Evolutionary conservation across 2,888 invertebrate genomes (phyloP), one percentile per base, ranked within the genome.

Genomic region (Cyrtodaria siliqua): DNA sequence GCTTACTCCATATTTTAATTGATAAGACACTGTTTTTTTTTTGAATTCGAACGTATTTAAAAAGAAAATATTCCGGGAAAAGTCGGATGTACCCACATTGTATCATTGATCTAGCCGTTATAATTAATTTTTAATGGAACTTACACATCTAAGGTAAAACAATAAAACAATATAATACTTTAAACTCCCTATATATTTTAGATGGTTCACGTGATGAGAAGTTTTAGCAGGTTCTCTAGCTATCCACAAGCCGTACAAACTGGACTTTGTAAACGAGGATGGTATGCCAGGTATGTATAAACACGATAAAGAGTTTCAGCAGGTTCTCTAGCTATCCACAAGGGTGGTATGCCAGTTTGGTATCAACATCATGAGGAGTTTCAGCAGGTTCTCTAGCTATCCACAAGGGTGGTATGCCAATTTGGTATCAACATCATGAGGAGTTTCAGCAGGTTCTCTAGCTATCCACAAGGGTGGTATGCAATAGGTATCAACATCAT

Each of bases 291-390:
- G 86, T 86, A 69, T 68, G 74, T 47, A 24, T 14, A 12, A 12
- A 33, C 33, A n/a, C n/a, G 26, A 27, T 86, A 42, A 42, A 69
- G 26, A 69, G 67, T 9, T 86, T 83, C 60, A 69, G 71, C 29
- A 76, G 71, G 26, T 86, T 86, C 55, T 80, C 83, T 16, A 84
- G 75, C 59, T 84, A 86, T 33, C 86, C 86, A 9, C 62, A 68
- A 23, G 86, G 80, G 12, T 86, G 86, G 86, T 83, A 83, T 49
- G 77, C 83, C 14, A 82, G 71, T 84, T 86, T 66, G 69, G 74
- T 47, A 24, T 14, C 6, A 12, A 33, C 33, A n/a, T n/a, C 23
- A 27, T 86, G 47, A 42, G 71, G 26, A 69, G 67, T 9, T 86
- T 83, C 60, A 69, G 71, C 29, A 76, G 71, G 26, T 86, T 86